phyloP scores from a whole-genome alignment of 1,140 invertebrate genomes.

The Papilio polyxenes region DNA sequence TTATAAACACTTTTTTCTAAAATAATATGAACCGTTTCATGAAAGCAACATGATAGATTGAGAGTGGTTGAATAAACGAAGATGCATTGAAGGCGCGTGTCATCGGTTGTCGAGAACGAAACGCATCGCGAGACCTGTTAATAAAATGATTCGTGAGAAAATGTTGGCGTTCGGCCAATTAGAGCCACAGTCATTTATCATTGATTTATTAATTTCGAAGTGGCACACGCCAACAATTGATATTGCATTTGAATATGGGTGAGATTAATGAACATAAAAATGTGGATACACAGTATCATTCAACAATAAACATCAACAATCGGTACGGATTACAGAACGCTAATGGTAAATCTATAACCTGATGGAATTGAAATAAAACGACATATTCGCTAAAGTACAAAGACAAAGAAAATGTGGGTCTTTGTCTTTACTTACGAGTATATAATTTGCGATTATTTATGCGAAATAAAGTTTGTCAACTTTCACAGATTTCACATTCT shows the following conservation, averaged over 20 bases:
- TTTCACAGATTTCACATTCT: too few species aligned
- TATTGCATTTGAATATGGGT: conserved; percentile 27
- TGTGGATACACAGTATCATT: not conserved
- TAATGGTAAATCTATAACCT: too few species aligned
- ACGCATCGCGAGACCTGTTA: conserved; percentile 27
- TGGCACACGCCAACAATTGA: conserved; percentile 48
- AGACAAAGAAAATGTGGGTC: too few species aligned
- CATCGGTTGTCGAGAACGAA: conserved; percentile 31
- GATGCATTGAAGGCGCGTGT: conserved; percentile 27
- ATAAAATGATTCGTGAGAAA: conserved; percentile 54
- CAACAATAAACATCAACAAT: not conserved
- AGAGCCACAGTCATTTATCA: conserved; percentile 49
- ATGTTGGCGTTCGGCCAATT: conserved; percentile 53
- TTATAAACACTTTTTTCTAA: not conserved
- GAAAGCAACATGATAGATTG: not conserved
- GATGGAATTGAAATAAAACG: too few species aligned
- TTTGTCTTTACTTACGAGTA: too few species aligned
- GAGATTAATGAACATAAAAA: conserved; percentile 21
- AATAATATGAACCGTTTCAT: not conserved
- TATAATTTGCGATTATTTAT: too few species aligned
- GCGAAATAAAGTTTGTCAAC: too few species aligned
- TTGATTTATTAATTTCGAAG: conserved; percentile 56
- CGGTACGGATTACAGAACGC: not conserved
- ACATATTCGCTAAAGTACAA: too few species aligned
- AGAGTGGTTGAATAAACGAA: not conserved